Percentiles rank a stretch among this genome's conserved stretches.
These are phyloP conservation scores for Oithona nana DNA, from an alignment of 2,888 invertebrate species.

Conservation along the genomic window DNA sequence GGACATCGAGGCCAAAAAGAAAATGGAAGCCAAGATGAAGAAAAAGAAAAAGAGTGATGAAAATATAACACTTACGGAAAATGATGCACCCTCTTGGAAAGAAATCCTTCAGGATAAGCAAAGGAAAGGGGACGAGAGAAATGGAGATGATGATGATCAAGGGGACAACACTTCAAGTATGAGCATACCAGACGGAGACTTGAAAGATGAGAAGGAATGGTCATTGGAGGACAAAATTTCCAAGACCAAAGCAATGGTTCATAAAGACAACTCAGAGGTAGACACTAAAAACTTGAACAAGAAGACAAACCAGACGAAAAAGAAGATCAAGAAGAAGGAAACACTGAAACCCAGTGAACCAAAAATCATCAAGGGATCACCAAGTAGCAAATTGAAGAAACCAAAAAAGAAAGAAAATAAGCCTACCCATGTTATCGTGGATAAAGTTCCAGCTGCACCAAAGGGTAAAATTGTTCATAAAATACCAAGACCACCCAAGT, in stretches of 20 bases:
- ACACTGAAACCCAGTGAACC: neutral
- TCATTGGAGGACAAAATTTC: neutral
- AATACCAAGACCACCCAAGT: no score
- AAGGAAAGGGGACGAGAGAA: neutral
- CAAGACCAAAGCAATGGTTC: neutral
- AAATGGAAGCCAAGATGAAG: neutral
- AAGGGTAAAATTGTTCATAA: neutral
- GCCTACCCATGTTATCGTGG: no score
- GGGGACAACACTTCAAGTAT: neutral
- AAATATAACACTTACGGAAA: neutral
- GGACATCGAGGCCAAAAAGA: neutral
- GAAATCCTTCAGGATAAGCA: neutral
- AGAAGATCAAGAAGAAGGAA: neutral
- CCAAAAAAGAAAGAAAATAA: neutral
- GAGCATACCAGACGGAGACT: neutral
- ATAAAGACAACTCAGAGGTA: neutral
- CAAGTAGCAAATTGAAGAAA: neutral
- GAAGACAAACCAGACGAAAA: neutral
- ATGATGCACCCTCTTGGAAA: neutral
- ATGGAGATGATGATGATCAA: neutral
- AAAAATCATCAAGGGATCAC: neutral
- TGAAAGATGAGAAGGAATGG: neutral
- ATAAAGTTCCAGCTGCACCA: neutral
- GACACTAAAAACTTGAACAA: neutral
- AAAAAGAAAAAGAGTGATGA: neutral